These are phyloP conservation scores for Coremacera marginata DNA, from an alignment of 2,888 invertebrate species.

Conservation along the genomic window DNA sequence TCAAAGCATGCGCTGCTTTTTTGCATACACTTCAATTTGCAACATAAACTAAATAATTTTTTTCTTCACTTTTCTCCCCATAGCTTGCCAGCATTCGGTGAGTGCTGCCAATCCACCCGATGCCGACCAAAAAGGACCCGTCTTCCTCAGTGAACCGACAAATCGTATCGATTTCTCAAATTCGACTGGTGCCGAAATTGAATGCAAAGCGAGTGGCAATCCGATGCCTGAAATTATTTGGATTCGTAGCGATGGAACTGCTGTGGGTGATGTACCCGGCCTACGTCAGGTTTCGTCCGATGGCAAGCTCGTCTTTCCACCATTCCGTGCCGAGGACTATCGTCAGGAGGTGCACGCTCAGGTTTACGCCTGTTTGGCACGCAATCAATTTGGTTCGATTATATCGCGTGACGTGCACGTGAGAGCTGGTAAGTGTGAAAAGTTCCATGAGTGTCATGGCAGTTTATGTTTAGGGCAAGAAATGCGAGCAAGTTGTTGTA, in stretches of 20 bases:
- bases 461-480: slow-evolving; percentile 4
- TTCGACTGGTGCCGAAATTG: slow-evolving; percentile 91
- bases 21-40: neutral
- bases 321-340: slow-evolving; percentile 94
- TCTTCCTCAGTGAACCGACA: slow-evolving; percentile 91
- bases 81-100: slow-evolving; percentile 30
- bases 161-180: slow-evolving; percentile 94
- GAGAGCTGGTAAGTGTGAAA: slow-evolving; percentile 82
- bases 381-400: slow-evolving; percentile 90
- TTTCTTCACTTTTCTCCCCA: neutral
- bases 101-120: slow-evolving; percentile 70
- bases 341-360: slow-evolving; percentile 95
- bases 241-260: slow-evolving; percentile 91
- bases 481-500: slow-evolving; percentile 40
- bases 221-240: slow-evolving; percentile 94
- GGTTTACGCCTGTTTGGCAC: slow-evolving; percentile 91
- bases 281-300: slow-evolving; percentile 88
- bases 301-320: slow-evolving; percentile 93
- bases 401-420: slow-evolving; percentile 94
- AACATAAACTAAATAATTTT: neutral
- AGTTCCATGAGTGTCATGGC: slow-evolving; percentile 41
- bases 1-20: neutral
- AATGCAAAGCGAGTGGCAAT: slow-evolving; percentile 91
- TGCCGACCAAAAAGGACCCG: slow-evolving; percentile 87
- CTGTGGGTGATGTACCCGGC: slow-evolving; percentile 91